Evolutionary conservation across 1,140 invertebrate genomes (phyloP).

Genomic region (Neuroterus valhalla): DNA sequence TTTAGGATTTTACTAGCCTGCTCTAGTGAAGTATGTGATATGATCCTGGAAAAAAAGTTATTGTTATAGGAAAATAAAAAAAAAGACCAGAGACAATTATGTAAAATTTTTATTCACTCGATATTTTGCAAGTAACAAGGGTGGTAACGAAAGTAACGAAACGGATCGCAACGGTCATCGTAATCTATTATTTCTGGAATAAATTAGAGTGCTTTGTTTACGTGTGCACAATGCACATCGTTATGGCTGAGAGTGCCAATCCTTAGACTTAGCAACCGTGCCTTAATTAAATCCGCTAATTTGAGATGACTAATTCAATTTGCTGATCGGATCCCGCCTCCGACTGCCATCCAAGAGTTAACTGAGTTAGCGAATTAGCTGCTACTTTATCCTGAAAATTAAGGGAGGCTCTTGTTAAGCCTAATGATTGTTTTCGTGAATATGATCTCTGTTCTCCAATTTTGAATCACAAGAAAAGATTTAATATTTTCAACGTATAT

Average conservation of each 20-base stretch:
- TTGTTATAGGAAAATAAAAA: neutral
- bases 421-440: neutral
- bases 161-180: neutral
- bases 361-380: conserved; percentile 52
- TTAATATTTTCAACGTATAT: too few species aligned
- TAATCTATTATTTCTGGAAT: conserved; percentile 13
- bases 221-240: conserved; percentile 25
- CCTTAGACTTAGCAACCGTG: conserved; percentile 47
- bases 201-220: neutral
- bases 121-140: neutral
- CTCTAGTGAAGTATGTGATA: neutral
- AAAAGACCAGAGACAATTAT: neutral
- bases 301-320: conserved; percentile 59
- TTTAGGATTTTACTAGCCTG: too few species aligned
- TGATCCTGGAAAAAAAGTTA: neutral
- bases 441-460: too few species aligned
- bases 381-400: conserved; percentile 48
- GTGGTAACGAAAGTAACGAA: neutral
- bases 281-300: conserved; percentile 56
- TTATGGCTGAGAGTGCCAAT: conserved; percentile 48
- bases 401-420: conserved; percentile 37
- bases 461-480: too few species aligned
- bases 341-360: conserved; percentile 51
- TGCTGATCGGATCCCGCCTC: conserved; percentile 52
- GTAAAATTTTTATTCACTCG: neutral